Conservation (phyloP, 2,113 vertebrate species). For the Ranitomeya variabilis region DNA sequence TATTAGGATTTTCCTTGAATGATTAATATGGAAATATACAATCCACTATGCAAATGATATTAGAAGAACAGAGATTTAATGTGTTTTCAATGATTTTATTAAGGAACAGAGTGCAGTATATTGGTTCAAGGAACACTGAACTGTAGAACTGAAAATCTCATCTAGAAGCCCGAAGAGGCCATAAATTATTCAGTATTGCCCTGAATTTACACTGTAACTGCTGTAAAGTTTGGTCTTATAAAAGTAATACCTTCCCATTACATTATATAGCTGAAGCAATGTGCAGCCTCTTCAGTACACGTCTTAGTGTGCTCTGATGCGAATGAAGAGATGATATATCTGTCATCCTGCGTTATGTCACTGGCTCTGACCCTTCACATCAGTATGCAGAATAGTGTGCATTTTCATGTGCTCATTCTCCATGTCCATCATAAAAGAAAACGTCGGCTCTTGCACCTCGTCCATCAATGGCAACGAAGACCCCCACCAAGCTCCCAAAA, state of each 20-base stretch:
- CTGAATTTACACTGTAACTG: slow-evolving; percentile 8
- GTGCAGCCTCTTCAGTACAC: background rate
- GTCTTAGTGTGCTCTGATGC: background rate
- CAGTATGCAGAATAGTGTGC: background rate
- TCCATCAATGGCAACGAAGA: background rate
- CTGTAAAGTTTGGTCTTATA: background rate
- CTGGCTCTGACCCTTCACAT: background rate
- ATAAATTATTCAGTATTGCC: slow-evolving; percentile 2
- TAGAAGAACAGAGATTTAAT: background rate
- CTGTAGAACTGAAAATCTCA: background rate
- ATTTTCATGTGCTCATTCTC: background rate
- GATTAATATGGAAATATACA: background rate
- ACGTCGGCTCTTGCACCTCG: background rate
- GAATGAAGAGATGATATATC: background rate
- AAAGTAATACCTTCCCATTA: background rate
- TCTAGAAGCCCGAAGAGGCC: slow-evolving; percentile 16
- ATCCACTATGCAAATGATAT: background rate
- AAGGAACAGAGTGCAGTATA: background rate
- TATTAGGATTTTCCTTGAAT: too few relatives aligned
- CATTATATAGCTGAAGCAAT: slow-evolving; percentile 6
- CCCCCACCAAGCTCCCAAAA: too few relatives aligned
- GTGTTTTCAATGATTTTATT: background rate
- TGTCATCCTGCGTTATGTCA: background rate
- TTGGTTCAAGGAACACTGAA: background rate
- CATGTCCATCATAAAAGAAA: background rate